phyloP scores from a whole-genome alignment of 2,113 vertebrate genomes.

The Dryoscopus gambensis region DNA sequence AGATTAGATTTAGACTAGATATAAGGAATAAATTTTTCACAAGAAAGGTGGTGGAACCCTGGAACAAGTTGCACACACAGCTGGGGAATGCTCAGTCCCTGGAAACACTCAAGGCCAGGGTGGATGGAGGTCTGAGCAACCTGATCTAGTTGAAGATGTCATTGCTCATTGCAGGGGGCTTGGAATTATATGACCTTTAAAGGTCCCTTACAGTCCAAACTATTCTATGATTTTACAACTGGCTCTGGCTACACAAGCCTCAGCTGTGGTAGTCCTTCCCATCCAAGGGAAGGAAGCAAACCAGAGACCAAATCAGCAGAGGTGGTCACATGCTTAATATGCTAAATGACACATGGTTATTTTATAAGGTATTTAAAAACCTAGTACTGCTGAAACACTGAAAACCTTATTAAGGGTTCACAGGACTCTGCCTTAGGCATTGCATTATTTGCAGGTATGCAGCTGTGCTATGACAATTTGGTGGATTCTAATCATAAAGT shows the following conservation, averaged over 20 bases:
- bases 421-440: not conserved
- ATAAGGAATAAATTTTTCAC: not conserved
- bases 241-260: not conserved
- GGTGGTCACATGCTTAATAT: not conserved
- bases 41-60: not conserved
- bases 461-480: not conserved
- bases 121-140: not conserved
- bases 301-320: not conserved
- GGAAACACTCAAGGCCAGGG: not conserved
- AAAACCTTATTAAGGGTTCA: not conserved
- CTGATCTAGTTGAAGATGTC: not conserved
- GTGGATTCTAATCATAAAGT: not conserved
- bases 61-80: not conserved
- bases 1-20: not conserved
- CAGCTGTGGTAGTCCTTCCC: not conserved
- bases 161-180: not conserved
- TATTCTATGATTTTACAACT: not conserved
- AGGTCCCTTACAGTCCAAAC: not conserved
- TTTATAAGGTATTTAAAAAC: not conserved
- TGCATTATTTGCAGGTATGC: not conserved
- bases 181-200: not conserved
- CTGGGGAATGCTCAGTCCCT: too few relatives aligned
- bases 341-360: not conserved
- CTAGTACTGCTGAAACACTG: not conserved
- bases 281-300: not conserved